phyloP scores from a whole-genome alignment of 2,797 vertebrate genomes.

The Eleutherodactylus coqui region DNA sequence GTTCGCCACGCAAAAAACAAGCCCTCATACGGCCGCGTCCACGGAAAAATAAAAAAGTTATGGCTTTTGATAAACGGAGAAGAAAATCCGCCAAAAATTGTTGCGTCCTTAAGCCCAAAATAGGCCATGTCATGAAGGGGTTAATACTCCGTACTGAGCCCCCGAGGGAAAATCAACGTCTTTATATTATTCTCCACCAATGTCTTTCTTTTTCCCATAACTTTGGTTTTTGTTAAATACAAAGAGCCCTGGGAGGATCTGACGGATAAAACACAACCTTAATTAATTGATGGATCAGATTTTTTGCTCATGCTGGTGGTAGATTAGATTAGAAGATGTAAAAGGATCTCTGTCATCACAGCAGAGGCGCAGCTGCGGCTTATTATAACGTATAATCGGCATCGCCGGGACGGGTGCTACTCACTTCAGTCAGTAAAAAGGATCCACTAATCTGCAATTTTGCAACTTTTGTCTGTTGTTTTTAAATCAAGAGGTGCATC shows the following conservation, averaged over 20 bases:
- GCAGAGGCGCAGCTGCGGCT: neutral
- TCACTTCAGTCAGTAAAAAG: neutral
- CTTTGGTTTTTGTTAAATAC: constrained; percentile 1
- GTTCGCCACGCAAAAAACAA: too few relatives aligned
- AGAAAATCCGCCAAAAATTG: too few relatives aligned
- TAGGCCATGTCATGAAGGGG: too few relatives aligned
- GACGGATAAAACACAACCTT: constrained; percentile 29
- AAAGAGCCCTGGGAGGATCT: constrained; percentile 16
- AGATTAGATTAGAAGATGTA: constrained; percentile 29
- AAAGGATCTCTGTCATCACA: constrained; percentile 15
- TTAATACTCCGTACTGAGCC: neutral
- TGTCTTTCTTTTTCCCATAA: neutral
- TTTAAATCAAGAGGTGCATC: too few relatives aligned
- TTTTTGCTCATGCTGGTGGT: constrained; percentile 24
- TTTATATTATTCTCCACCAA: neutral
- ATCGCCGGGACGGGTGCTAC: constrained; percentile 6
- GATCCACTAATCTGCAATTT: too few relatives aligned
- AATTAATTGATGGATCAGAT: constrained; percentile 42
- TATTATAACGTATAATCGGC: constrained; percentile 7
- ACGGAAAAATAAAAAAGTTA: too few relatives aligned
- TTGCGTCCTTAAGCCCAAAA: too few relatives aligned
- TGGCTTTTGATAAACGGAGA: too few relatives aligned
- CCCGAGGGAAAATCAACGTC: neutral
- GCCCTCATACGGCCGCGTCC: too few relatives aligned
- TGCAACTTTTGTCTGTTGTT: too few relatives aligned